phyloP scores from a whole-genome alignment of 1,140 invertebrate species.

The Lepidostoma basale region DNA sequence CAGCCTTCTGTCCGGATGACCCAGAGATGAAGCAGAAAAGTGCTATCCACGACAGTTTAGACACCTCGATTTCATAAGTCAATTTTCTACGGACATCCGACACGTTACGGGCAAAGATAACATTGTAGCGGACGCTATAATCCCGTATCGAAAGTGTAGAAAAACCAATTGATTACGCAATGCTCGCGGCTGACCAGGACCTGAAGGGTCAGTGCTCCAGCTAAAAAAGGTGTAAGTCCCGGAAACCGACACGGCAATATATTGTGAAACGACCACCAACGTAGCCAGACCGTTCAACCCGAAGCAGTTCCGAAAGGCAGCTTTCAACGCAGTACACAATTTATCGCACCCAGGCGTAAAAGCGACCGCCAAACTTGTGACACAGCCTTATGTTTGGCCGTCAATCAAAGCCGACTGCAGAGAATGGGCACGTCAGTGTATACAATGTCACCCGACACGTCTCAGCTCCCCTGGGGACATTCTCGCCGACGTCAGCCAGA shows the following conservation, averaged over 20 bases:
- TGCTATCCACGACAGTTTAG: no score
- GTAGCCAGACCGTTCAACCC: conserved; percentile 47
- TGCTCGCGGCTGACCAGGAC: conserved; percentile 37
- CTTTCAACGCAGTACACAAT: conserved; percentile 47
- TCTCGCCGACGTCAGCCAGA: conserved; percentile 29
- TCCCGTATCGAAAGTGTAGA: conserved; percentile 45
- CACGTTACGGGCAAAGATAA: conserved; percentile 46
- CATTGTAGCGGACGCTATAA: conserved; percentile 47
- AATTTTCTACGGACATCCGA: not conserved
- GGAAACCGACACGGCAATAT: not conserved
- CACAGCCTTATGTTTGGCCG: conserved; percentile 47
- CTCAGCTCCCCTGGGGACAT: conserved; percentile 37
- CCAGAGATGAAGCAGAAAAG: no score
- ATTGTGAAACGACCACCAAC: conserved; percentile 40
- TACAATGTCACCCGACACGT: conserved; percentile 46
- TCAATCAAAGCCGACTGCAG: conserved; percentile 41
- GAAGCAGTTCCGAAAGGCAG: conserved; percentile 32
- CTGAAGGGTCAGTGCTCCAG: not conserved
- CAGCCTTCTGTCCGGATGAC: no score
- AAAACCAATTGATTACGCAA: conserved; percentile 33
- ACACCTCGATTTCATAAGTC: not conserved
- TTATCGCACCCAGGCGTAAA: conserved; percentile 47
- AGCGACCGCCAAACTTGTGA: conserved; percentile 37
- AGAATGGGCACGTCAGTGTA: conserved; percentile 46
- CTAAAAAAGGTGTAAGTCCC: not conserved